A percentile compares a stretch with the other conserved stretches of the same genome.
Conservation (phyloP, 1,140 invertebrate species). For the Heliconius himera region DNA sequence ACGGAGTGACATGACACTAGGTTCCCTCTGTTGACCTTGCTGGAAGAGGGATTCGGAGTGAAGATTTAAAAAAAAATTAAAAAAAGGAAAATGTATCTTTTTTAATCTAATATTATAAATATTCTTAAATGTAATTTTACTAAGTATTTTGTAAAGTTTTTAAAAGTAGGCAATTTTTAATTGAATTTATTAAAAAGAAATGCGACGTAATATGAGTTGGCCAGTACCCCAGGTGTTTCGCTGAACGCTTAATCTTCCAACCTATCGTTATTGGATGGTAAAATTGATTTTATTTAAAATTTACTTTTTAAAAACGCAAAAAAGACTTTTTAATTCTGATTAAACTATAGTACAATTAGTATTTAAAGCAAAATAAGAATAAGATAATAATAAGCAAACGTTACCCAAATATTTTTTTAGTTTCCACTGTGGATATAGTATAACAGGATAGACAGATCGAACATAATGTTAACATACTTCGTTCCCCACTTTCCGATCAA, state of each 20-base stretch:
- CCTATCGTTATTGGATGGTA: background rate
- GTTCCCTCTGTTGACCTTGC: background rate
- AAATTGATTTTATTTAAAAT: slow-evolving; percentile 3
- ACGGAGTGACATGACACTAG: background rate
- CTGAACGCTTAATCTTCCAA: slow-evolving; percentile 2
- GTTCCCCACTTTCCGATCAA: too few relatives aligned
- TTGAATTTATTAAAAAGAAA: slow-evolving; percentile 1
- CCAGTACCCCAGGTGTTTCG: background rate
- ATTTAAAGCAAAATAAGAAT: too few relatives aligned
- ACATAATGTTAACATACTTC: too few relatives aligned
- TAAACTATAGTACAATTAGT: background rate
- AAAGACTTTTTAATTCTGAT: background rate
- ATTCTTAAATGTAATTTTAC: too few relatives aligned
- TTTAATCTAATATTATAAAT: too few relatives aligned
- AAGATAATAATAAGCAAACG: too few relatives aligned
- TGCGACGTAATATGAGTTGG: slow-evolving; percentile 2
- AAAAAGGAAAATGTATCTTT: background rate
- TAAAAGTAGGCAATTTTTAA: too few relatives aligned
- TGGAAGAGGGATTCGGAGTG: background rate
- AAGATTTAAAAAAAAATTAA: background rate
- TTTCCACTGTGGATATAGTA: too few relatives aligned
- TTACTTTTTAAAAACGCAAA: background rate
- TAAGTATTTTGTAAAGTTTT: too few relatives aligned
- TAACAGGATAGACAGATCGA: too few relatives aligned
- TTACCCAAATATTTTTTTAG: too few relatives aligned